phyloP scores from a whole-genome alignment of 2,113 vertebrate genomes.

The Poeciliopsis occidentalis region DNA sequence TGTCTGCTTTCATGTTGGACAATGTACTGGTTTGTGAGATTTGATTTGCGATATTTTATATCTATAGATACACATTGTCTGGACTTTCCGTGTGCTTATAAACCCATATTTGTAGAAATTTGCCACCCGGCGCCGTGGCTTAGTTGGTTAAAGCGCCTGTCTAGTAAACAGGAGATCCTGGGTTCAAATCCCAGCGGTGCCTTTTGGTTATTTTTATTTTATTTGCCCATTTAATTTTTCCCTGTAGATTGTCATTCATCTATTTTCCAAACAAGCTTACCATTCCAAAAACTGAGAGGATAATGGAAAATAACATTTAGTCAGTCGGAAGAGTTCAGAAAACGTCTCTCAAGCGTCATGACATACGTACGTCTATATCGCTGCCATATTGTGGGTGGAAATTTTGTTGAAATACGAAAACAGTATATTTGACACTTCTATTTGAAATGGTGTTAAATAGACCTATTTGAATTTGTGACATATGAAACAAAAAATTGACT shows the following conservation, averaged over 20 bases:
- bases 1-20: conserved; percentile 66
- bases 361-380: not conserved
- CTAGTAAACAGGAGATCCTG: conserved; percentile 82
- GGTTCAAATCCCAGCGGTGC: conserved; percentile 79
- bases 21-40: conserved; percentile 48
- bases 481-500: not conserved
- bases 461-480: not conserved
- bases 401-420: not conserved
- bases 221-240: too few species aligned
- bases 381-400: not conserved
- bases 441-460: not conserved
- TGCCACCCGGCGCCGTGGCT: conserved; percentile 73
- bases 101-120: accelerated
- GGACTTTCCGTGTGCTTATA: not conserved
- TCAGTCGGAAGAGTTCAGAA: not conserved
- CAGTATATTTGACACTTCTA: not conserved
- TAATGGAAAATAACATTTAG: not conserved
- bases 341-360: not conserved
- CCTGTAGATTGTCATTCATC: not conserved
- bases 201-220: conserved; percentile 40
- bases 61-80: not conserved
- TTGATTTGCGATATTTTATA: not conserved
- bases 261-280: not conserved
- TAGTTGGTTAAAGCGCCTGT: conserved; percentile 80
- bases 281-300: too few species aligned